These are phyloP conservation scores for Pristiophorus japonicus DNA, from an alignment of 2,113 vertebrate genomes.

Conservation along the genomic window DNA sequence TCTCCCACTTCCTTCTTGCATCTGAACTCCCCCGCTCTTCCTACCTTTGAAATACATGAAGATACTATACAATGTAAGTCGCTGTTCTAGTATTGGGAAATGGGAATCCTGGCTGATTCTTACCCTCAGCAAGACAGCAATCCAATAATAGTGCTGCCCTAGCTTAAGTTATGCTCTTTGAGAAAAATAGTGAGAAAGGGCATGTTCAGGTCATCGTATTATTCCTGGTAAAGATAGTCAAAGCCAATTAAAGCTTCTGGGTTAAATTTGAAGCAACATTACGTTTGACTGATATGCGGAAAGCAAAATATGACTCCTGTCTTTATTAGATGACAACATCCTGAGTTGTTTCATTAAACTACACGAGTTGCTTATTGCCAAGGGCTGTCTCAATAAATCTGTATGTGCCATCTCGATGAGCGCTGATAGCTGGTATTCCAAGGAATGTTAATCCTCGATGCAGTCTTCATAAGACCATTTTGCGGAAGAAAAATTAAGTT, in stretches of 20 bases:
- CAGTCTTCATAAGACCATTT: not conserved
- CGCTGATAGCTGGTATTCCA: not conserved
- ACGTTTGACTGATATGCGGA: not conserved
- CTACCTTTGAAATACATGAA: not conserved
- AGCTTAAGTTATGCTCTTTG: not conserved
- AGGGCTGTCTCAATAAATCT: not conserved
- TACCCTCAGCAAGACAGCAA: not conserved
- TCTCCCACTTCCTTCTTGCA: not conserved
- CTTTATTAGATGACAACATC: not conserved
- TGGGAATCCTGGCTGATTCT: not conserved
- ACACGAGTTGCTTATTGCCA: not conserved
- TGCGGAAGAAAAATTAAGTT: not conserved
- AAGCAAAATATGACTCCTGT: not conserved
- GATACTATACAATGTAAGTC: not conserved
- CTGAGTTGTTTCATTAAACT: constrained; percentile 18
- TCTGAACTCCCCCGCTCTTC: not conserved
- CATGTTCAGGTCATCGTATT: not conserved
- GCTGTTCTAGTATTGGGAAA: not conserved
- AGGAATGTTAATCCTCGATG: not conserved
- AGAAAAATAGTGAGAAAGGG: not conserved
- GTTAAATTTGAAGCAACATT: not conserved
- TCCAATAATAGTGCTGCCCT: not conserved
- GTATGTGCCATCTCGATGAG: not conserved
- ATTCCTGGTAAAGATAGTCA: not conserved
- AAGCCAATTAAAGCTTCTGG: not conserved